Conservation (phyloP, 2,113 vertebrate genomes). For the Menura novaehollandiae region DNA sequence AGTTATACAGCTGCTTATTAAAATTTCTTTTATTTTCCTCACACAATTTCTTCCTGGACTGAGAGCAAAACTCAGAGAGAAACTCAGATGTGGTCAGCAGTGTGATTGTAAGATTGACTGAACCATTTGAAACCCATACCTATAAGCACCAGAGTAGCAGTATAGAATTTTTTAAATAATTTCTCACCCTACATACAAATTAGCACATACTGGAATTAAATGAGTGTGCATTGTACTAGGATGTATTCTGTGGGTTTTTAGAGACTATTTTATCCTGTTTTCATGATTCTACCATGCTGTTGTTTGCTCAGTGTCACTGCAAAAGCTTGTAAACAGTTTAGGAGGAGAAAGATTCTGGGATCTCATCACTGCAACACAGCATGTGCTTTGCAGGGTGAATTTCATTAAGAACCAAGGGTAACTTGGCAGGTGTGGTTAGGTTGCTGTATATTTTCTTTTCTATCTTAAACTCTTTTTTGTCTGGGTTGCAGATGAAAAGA, state of each 20-base stretch:
- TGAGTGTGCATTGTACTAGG: not conserved
- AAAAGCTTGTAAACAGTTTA: not conserved
- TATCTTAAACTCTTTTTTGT: not conserved
- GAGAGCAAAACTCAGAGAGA: not conserved
- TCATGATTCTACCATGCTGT: not conserved
- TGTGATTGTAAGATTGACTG: not conserved
- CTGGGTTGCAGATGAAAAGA: not conserved
- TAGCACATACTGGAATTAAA: not conserved
- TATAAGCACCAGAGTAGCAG: not conserved
- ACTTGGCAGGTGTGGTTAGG: not conserved
- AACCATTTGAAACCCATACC: not conserved
- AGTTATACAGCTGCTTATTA: not conserved
- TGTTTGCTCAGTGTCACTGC: not conserved
- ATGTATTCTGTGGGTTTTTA: not conserved
- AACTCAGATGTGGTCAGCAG: not conserved
- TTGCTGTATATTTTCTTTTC: not conserved
- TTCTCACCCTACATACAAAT: not conserved
- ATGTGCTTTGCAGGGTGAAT: not conserved
- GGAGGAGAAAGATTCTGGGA: not conserved
- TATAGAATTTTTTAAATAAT: not conserved
- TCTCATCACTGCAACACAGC: not conserved
- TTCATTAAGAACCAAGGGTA: not conserved
- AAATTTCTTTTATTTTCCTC: not conserved
- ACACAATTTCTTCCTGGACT: not conserved
- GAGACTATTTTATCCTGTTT: not conserved